Base-by-base conservation (phyloP, 2,113 vertebrate species). In the Ammodytes marinus region DNA sequence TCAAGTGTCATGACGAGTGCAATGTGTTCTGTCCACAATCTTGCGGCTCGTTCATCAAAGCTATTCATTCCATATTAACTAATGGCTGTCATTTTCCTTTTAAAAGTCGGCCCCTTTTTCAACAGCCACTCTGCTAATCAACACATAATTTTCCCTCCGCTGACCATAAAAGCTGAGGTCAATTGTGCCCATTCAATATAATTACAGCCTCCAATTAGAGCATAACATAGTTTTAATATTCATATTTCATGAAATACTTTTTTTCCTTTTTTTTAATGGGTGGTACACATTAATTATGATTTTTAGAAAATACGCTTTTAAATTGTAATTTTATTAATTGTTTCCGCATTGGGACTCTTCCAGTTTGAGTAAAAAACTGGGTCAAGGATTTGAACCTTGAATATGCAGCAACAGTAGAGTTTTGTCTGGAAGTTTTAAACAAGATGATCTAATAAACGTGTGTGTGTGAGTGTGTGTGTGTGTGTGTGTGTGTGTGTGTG, bases 381-480 rank as follows among this genome's bases (percentile, higher is more conserved):
- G 50, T 82, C 61, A 74, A 45, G 27, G 67, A 60, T 84, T 50
- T 70, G 7, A 47, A 46, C 17, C 67, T 68, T 37, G 37, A 43
- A 52, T 81, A 52, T 75, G 64, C 13, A 17, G 69, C 57, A 87
- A 87, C 82, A 88, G 65, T 69, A 60, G 63, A 55, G 74, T 74
- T 90, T 67, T 88, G 75, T 86, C 55, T 82, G 19, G 65, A 89
- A 66, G 35, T 39, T 72, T 84, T 64, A 61, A 82, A 74, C 74
- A 57, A 55, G 70, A 79, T 85, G 83, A 88, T 86, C 74, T 85
- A 82, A 91, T 85, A 83, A 79, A 73, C 15, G 45, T 83, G 53
- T 59, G 67, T 75, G 66, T 79, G 40, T 79, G 47, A 53, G 61
- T 54, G 50, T 82, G 35, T 67, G 69, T 19, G 42, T 63, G 49